phyloP scores from a whole-genome alignment of 2,113 vertebrate genomes.

The Eleginops maclovinus region DNA sequence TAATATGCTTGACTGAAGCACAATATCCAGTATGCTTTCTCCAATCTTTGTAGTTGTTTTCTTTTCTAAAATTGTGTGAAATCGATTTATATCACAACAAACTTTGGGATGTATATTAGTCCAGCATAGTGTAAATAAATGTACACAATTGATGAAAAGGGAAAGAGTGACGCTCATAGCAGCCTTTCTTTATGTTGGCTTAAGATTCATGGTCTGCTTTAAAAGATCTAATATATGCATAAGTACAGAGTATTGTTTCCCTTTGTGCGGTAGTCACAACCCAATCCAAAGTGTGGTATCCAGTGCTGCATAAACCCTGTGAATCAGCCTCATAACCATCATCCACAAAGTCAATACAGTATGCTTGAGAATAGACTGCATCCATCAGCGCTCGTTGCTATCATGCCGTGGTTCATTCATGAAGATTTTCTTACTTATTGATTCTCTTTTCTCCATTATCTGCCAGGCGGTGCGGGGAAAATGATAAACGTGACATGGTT shows the following conservation, averaged over 20 bases:
- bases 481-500: conserved; percentile 64
- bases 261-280: not conserved
- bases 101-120: not conserved
- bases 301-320: conserved; percentile 2
- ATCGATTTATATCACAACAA: not conserved
- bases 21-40: not conserved
- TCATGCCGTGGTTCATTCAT: conserved; percentile 28
- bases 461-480: conserved; percentile 45
- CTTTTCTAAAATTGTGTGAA: not conserved
- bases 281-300: too few species aligned
- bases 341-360: conserved; percentile 31
- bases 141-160: too few species aligned
- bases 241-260: not conserved
- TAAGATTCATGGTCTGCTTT: not conserved
- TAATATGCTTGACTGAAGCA: not conserved
- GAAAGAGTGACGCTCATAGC: not conserved
- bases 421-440: conserved; percentile 71
- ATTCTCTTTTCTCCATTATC: conserved; percentile 72
- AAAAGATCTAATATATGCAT: not conserved
- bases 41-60: not conserved
- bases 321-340: conserved; percentile 14
- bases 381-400: conserved; percentile 50
- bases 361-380: conserved; percentile 32
- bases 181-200: not conserved
- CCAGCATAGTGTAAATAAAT: not conserved